Evolutionary conservation across 2,113 vertebrate species (phyloP).

Genomic region (Saccopteryx leptura): DNA sequence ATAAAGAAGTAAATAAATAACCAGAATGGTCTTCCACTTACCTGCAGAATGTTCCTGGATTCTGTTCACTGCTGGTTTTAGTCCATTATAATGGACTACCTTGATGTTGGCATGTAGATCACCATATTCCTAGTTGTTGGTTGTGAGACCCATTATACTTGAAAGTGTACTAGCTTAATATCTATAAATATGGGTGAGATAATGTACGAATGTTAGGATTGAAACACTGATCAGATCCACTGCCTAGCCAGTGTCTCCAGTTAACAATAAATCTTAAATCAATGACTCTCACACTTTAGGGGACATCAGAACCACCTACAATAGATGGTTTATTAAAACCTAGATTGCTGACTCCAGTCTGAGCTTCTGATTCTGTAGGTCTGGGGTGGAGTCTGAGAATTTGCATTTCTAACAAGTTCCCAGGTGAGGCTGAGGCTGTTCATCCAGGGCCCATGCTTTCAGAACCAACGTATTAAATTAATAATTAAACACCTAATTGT

Average conservation of each 20-base stretch:
- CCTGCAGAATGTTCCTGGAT: neutral
- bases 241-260: neutral
- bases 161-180: neutral
- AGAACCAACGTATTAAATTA: neutral
- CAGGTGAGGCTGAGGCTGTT: neutral
- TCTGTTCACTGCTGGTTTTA: neutral
- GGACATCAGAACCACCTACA: neutral
- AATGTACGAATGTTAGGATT: neutral
- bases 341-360: neutral
- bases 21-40: neutral
- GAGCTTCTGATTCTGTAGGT: neutral
- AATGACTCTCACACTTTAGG: neutral
- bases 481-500: neutral
- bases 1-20: neutral
- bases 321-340: neutral
- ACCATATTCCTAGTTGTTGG: neutral
- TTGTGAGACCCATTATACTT: neutral
- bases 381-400: neutral
- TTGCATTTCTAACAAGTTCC: slow-evolving; percentile 3
- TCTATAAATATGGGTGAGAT: neutral
- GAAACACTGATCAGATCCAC: neutral
- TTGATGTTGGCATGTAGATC: neutral
- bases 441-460: neutral
- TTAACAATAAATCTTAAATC: neutral
- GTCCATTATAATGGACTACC: neutral